phyloP scores from a whole-genome alignment of 1,140 invertebrate species.

The Holcopasites calliopsidis region DNA sequence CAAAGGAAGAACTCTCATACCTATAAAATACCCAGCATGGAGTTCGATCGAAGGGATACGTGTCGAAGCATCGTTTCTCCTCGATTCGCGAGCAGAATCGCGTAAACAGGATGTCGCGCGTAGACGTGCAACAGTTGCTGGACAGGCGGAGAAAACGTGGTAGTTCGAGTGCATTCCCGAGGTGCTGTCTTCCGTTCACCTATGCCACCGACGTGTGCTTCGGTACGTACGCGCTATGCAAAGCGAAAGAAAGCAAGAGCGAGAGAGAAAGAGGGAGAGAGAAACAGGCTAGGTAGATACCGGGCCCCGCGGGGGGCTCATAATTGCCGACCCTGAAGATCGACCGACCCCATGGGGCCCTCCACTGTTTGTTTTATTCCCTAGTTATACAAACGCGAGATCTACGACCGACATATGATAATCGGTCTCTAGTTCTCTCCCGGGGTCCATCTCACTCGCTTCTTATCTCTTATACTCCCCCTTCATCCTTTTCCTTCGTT shows the following conservation, averaged over 20 bases:
- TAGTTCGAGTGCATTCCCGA: conserved; percentile 55
- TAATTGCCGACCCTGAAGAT: conserved; percentile 80
- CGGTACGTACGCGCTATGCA: conserved; percentile 42
- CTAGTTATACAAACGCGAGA: conserved; percentile 79
- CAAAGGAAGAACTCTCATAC: neutral
- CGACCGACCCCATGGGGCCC: conserved; percentile 77
- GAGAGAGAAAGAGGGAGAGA: conserved; percentile 52
- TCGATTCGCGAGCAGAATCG: conserved; percentile 4
- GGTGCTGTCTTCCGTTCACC: conserved; percentile 47
- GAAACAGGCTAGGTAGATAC: conserved; percentile 67
- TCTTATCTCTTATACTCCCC: conserved; percentile 27
- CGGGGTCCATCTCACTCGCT: conserved; percentile 32
- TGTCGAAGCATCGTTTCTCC: conserved; percentile 6
- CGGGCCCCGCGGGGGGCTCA: conserved; percentile 76
- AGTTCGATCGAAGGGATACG: neutral
- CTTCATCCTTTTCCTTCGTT: neutral
- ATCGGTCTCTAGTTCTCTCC: conserved; percentile 69
- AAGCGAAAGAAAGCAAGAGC: conserved; percentile 13
- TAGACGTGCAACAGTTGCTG: conserved; percentile 40
- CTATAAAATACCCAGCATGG: neutral
- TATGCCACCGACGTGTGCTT: conserved; percentile 57
- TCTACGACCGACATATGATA: conserved; percentile 80
- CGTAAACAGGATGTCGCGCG: conserved; percentile 20
- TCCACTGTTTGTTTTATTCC: conserved; percentile 80
- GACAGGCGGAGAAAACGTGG: conserved; percentile 45